phyloP scores from a whole-genome alignment of 53 echinoderm and acorn worm species.

The Stichopus horrens region DNA sequence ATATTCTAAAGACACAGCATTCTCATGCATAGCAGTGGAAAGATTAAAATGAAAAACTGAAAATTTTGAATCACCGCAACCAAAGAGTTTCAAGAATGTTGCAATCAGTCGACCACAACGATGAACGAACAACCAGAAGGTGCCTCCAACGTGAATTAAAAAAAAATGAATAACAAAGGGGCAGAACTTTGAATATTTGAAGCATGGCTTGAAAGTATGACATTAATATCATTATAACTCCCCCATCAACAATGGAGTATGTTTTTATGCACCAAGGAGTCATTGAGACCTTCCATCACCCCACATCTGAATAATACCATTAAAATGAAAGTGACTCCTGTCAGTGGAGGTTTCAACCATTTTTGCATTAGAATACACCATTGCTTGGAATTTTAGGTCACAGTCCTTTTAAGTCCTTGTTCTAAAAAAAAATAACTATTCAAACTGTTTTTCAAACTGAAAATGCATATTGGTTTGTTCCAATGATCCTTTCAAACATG shows the following conservation, averaged over 20 bases:
- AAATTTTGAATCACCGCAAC: not conserved
- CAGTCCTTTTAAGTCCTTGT: too few relatives aligned
- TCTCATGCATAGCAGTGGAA: not conserved
- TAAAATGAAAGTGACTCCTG: too few relatives aligned
- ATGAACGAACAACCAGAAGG: not conserved
- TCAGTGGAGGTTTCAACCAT: too few relatives aligned
- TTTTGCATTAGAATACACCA: too few relatives aligned
- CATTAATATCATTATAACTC: not conserved
- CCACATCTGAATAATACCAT: too few relatives aligned
- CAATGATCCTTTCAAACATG: too few relatives aligned
- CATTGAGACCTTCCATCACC: too few relatives aligned
- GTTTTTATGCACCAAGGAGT: too few relatives aligned
- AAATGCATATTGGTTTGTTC: too few relatives aligned
- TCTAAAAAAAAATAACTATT: too few relatives aligned
- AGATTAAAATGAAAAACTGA: not conserved
- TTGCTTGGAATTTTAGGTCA: too few relatives aligned
- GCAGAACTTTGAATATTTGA: not conserved
- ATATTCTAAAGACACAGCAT: not conserved
- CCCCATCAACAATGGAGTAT: not conserved
- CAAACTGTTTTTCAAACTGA: too few relatives aligned
- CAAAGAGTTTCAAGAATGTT: not conserved
- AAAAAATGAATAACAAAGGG: not conserved
- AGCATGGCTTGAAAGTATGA: not conserved
- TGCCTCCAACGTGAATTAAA: not conserved
- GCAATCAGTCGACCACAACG: not conserved